Base-by-base conservation (phyloP, 2,888 invertebrate species). In the Priocnemis perturbator region DNA sequence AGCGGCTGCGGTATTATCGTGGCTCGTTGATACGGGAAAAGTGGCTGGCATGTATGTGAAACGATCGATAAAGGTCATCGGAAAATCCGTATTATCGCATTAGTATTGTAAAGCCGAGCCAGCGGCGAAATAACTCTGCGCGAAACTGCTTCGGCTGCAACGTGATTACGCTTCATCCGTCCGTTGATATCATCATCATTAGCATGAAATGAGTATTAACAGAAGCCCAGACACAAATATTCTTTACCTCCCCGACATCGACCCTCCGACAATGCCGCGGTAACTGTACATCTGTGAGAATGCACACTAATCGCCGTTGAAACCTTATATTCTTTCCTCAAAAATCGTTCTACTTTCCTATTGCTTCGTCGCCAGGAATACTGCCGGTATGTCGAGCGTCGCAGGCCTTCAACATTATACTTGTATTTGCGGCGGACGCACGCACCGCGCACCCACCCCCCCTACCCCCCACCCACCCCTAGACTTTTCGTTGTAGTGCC, bases 361-460 rank as follows among this genome's bases (percentile, higher is more conserved):
- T 17, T 20, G 23, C 15, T 21, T 23, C 21, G 53, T 21, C 14
- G 15, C 11, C n/a, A 59, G 26, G n/a, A n/a, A n/a, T 9, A 2
- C 17, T 50, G 50, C 1, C 19, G 11, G 17, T 21, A 23, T 21
- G 23, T 0, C 53, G 26, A 47, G 57, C 81, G 81, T 83, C 80
- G 83, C n/a, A n/a, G n/a, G 81, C 83, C 83, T 84, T 83, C 83
- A 78, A 78, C 81, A 83, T 83, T 79, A 83, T 84, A 86, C 85
- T 86, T 86, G 82, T 83, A 85, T 83, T 67, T n/a, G n/a, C n/a
- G n/a, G n/a, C n/a, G 75, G 74, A 74, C 74, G 74, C 81, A 80
- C 83, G 80, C 81, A 77, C 75, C 70, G 69, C 74, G 73, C 73
- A 71, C 73, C n/a, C n/a, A n/a, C n/a, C n/a, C n/a, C n/a, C n/a